Base-by-base conservation (phyloP, 37 sponge, comb jelly and placozoan species). In the Haliclona indistincta region DNA sequence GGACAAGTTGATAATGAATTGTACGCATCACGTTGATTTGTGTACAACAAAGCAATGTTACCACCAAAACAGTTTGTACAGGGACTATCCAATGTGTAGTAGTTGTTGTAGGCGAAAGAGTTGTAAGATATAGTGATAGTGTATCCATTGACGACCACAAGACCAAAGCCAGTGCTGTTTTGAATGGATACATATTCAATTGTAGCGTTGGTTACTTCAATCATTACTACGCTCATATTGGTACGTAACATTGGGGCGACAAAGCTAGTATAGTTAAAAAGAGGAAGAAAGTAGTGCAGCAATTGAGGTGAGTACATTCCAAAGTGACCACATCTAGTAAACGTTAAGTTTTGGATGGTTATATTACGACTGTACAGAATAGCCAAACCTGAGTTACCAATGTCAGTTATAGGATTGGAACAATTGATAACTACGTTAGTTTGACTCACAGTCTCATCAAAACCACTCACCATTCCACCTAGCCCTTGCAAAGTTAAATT, bases 121-220 rank as follows among this genome's bases (percentile, higher is more conserved):
- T 20, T 25, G 26, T n/a, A 6, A 6, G 11, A 6, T 25, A 58
- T 58, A 25, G 22, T 7, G 6, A 26, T 20, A 58, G 11, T n/a
- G n/a, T 25, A 58, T 20, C 26, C 60, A 58, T 70, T 70, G 28
- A 70, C 29, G 25, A 43, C 29, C 49, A 70, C 8, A 6, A 70
- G 71, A 32, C 71, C 71, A 70, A 49, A 26, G 11, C 71, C 71
- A 28, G 49, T 45, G 49, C 49, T 70, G 32, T 70, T 70, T 47
- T 70, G 71, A 29, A 70, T 44, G 49, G 71, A 70, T 5, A 5
- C 28, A 32, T 43, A 7, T 42, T 26, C 38, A 44, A 70, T 70
- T 30, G 33, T 0, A 26, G 43, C 26, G 71, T 44, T 43, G 49
- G 33, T 7, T 26, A 38, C 29, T 34, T 60, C 33, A 32, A 60